Conservation (phyloP, 2,888 invertebrate species). For the Lordiphosa fenestrarum region DNA sequence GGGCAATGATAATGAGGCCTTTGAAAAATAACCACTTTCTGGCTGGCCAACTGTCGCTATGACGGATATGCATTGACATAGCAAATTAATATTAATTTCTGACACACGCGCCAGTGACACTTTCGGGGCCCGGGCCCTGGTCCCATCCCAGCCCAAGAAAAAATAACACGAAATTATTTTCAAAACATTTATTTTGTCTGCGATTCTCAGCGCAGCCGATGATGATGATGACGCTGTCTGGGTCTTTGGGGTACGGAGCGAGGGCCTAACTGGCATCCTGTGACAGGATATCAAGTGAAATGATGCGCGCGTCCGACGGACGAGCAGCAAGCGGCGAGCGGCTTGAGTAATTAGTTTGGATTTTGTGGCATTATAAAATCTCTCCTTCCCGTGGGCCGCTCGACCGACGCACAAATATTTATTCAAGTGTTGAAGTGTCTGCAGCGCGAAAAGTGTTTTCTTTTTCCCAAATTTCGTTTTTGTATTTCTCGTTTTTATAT, state of each 20-base stretch:
- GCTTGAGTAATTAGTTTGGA: slow-evolving; percentile 76
- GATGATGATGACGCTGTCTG: slow-evolving; percentile 33
- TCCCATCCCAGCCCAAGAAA: slow-evolving; percentile 29
- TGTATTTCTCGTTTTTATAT: slow-evolving; percentile 33
- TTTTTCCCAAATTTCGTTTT: slow-evolving; percentile 32
- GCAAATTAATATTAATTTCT: slow-evolving; percentile 79
- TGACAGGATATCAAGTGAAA: slow-evolving; percentile 75
- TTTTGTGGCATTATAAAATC: slow-evolving; percentile 77
- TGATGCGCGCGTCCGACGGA: slow-evolving; percentile 68
- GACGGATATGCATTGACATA: slow-evolving; percentile 73
- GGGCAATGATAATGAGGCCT: slow-evolving; percentile 54
- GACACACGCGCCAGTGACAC: slow-evolving; percentile 75
- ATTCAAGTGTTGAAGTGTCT: slow-evolving; percentile 78
- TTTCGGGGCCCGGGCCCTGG: slow-evolving; percentile 30
- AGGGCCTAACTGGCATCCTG: slow-evolving; percentile 38
- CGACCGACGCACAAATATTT: slow-evolving; percentile 67
- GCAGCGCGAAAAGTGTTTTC: slow-evolving; percentile 51
- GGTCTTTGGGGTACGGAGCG: slow-evolving; percentile 12
- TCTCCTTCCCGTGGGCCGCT: slow-evolving; percentile 45
- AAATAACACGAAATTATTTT: slow-evolving; percentile 70
- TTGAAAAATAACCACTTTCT: slow-evolving; percentile 59
- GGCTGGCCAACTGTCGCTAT: slow-evolving; percentile 43
- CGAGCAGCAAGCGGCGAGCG: slow-evolving; percentile 29
- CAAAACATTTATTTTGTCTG: slow-evolving; percentile 71
- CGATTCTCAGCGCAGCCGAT: slow-evolving; percentile 26